Evolutionary conservation across 2,888 invertebrate genomes (phyloP).

Genomic region (Lysandra bellargus): DNA sequence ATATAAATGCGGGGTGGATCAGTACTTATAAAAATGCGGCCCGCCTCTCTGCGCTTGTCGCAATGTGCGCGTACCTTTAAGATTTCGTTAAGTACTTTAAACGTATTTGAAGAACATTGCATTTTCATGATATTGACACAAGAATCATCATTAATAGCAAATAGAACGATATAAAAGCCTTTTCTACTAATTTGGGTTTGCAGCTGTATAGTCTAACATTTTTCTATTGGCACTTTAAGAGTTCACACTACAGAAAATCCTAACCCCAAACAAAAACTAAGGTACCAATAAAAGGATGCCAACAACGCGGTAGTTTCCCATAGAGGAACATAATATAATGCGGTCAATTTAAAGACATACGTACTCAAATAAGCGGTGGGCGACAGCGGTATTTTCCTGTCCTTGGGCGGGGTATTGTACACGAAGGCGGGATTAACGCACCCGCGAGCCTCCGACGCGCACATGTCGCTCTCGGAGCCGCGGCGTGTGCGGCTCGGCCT

Average conservation of each 20-base stretch:
- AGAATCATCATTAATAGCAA: neutral
- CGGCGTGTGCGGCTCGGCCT: conserved; percentile 60
- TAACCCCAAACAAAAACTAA: too few relatives aligned
- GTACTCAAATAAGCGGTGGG: conserved; percentile 73
- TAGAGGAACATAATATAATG: neutral
- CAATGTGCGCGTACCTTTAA: too few relatives aligned
- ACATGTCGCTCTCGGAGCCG: conserved; percentile 73
- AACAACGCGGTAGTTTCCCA: too few relatives aligned
- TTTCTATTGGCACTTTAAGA: neutral
- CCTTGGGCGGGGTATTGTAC: conserved; percentile 76
- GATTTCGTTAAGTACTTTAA: too few relatives aligned
- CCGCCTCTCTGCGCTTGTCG: too few relatives aligned
- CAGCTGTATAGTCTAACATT: too few relatives aligned
- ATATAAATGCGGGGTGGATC: too few relatives aligned
- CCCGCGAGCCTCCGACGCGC: conserved; percentile 58
- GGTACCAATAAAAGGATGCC: too few relatives aligned
- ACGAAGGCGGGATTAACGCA: conserved; percentile 74
- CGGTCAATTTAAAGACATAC: conserved; percentile 49
- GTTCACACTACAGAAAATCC: neutral
- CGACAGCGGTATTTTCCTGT: conserved; percentile 67
- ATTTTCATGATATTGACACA: neutral
- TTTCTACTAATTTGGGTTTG: too few relatives aligned
- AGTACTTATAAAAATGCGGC: too few relatives aligned
- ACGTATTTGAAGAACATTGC: neutral
- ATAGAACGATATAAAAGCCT: too few relatives aligned